Evolutionary conservation across 1,140 invertebrate genomes (phyloP).

Genomic region (Lordiphosa stackelbergi): DNA sequence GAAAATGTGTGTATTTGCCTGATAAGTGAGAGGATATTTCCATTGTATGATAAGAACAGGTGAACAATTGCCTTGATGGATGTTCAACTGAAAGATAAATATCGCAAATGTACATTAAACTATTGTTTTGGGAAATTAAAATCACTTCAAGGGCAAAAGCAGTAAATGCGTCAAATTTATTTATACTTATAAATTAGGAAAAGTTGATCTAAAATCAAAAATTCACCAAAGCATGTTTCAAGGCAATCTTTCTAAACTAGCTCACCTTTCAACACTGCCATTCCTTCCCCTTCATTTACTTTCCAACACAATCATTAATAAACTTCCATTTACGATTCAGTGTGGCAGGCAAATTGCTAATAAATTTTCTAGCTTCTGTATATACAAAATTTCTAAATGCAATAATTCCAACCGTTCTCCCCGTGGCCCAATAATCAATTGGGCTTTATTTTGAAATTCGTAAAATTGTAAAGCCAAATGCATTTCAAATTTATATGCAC

Average conservation of each 20-base stretch:
- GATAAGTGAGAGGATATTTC: conserved; percentile 3
- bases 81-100: not conserved
- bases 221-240: too few relatives aligned
- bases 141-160: too few relatives aligned
- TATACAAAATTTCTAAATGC: not conserved
- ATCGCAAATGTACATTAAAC: conserved; percentile 1
- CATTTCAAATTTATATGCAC: not conserved
- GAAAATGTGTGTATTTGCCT: conserved; percentile 10
- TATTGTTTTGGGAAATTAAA: too few relatives aligned
- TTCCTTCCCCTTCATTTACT: not conserved
- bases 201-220: too few relatives aligned
- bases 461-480: too few relatives aligned
- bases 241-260: too few relatives aligned
- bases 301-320: not conserved
- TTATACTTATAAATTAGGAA: too few relatives aligned
- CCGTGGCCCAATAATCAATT: too few relatives aligned
- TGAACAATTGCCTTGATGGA: conserved; percentile 17
- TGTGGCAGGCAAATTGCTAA: conserved; percentile 32
- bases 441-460: not conserved
- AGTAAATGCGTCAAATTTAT: too few relatives aligned
- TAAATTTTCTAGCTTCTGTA: conserved; percentile 20
- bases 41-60: conserved; percentile 16
- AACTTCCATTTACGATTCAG: not conserved
- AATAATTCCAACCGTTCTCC: too few relatives aligned
- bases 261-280: too few relatives aligned